Base-by-base conservation (phyloP, 2,888 invertebrate genomes). In the Caenorhabditis macrosperma region DNA sequence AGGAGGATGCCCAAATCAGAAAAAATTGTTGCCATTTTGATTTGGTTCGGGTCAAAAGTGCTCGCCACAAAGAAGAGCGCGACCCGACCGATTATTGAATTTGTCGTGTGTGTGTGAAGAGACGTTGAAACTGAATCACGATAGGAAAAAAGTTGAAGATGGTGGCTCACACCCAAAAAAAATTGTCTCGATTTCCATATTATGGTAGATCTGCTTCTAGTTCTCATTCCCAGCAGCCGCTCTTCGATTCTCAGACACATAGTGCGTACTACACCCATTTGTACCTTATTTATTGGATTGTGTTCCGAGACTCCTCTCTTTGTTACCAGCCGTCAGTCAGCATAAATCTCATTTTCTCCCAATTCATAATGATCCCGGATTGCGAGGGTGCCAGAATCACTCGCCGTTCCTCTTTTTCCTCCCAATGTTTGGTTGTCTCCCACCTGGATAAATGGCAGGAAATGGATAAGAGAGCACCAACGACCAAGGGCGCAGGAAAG, bases 61-160 rank as follows among this genome's bases (percentile, higher is more conserved):
- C 63, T 17, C 33, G 30, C 12, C 24, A 33, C 63, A 64, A 61
- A 67, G 55, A 67, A 52, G 59, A 44, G 28, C 26, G 30, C 55
- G 24, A 33, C 60, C 20, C 28, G 46, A 59, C 55, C 68, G 68
- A 57, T 77, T 61, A 77, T 77, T 77, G 67, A 67, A 77, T 77
- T 77, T 77, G 60, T 54, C 38, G 38, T 41, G 68, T 60, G n/a
- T n/a, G 22, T 63, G 76, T 68, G 68, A 69, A 63, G 68, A 69
- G 68, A 41, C 24, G 63, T 74, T 77, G 76, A 77, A 77, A 77
- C 68, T 69, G 76, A 77, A 77, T 68, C 76, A 66, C 46, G 55
- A 46, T 46, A 48, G 38, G 26, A 60, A 28, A 46, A 66, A 28
- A 41, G 41, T 17, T 52, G 48, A 44, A 48, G 57, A 30, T 41